Percentiles rank a stretch among this genome's conserved stretches.
Conservation (phyloP, 2,113 vertebrate species). For the Planiliza haematocheilus region DNA sequence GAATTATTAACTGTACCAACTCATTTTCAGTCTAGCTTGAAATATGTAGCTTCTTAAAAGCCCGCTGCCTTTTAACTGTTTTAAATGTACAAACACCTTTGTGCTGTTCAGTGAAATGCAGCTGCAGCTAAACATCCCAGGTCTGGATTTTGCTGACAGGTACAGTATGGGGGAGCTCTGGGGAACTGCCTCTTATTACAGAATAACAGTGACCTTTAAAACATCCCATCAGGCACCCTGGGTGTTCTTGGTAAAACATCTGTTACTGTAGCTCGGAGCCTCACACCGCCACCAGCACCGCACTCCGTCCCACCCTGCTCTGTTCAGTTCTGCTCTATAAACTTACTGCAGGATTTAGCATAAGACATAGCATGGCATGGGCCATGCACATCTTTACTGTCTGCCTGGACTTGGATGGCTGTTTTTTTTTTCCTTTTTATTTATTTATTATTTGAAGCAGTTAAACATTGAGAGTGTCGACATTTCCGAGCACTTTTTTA, state of each 20-base stretch:
- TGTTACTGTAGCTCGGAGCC: conserved; percentile 63
- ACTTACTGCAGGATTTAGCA: conserved; percentile 60
- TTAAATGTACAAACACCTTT: conserved; percentile 9
- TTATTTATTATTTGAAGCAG: background rate
- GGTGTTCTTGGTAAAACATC: conserved; percentile 72
- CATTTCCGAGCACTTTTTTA: background rate
- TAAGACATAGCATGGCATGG: conserved; percentile 38
- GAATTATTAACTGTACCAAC: too few species aligned
- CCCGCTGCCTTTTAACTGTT: conserved; percentile 3
- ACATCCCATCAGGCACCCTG: conserved; percentile 61
- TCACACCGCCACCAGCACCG: conserved; percentile 21
- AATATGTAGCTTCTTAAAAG: background rate
- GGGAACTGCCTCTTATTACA: conserved; percentile 66
- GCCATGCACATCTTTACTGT: conserved; percentile 23
- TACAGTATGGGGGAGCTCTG: conserved; percentile 53
- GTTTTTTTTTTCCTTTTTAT: too few species aligned
- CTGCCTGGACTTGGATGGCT: conserved; percentile 23
- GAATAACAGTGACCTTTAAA: conserved; percentile 76
- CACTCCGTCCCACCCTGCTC: conserved; percentile 31
- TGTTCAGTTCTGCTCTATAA: conserved; percentile 64
- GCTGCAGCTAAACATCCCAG: conserved; percentile 24
- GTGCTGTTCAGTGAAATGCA: conserved; percentile 27
- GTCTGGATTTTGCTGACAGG: conserved; percentile 67
- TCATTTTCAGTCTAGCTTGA: too few species aligned
- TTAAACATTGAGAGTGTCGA: background rate